phyloP scores from a whole-genome alignment of 2,797 vertebrate species.

The Phrynocephalus guinanensis region DNA sequence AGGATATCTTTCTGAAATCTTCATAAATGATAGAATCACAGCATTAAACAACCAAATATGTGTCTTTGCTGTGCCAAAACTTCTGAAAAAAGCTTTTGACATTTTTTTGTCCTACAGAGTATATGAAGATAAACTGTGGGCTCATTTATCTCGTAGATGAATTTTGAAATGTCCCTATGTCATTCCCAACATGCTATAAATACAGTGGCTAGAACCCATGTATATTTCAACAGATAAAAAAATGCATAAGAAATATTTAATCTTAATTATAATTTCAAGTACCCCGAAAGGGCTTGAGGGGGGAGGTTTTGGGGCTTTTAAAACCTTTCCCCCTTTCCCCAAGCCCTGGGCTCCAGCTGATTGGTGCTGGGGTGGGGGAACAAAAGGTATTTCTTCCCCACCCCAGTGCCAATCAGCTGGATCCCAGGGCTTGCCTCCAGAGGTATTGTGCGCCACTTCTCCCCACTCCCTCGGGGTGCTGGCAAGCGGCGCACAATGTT shows the following conservation, averaged over 20 bases:
- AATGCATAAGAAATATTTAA: slow-evolving; percentile 3
- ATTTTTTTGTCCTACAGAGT: background rate
- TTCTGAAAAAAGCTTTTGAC: slow-evolving; percentile 30
- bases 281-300: too few relatives aligned
- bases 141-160: background rate
- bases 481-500: too few relatives aligned
- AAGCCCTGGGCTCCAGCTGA: too few relatives aligned
- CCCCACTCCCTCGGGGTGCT: too few relatives aligned
- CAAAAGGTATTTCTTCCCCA: too few relatives aligned
- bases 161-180: background rate
- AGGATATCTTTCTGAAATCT: slow-evolving; percentile 45
- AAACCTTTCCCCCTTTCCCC: too few relatives aligned
- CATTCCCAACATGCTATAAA: background rate
- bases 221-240: background rate
- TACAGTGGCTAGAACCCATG: background rate
- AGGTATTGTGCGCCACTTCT: too few relatives aligned
- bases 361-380: too few relatives aligned
- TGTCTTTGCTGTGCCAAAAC: background rate
- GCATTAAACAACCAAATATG: slow-evolving; percentile 53
- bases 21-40: slow-evolving; percentile 52
- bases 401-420: too few relatives aligned
- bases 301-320: too few relatives aligned
- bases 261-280: rapidly evolving
- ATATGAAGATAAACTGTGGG: slow-evolving; percentile 30
- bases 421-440: too few relatives aligned